Conservation (phyloP, 2,113 vertebrate genomes). For the Trachemys scripta region DNA sequence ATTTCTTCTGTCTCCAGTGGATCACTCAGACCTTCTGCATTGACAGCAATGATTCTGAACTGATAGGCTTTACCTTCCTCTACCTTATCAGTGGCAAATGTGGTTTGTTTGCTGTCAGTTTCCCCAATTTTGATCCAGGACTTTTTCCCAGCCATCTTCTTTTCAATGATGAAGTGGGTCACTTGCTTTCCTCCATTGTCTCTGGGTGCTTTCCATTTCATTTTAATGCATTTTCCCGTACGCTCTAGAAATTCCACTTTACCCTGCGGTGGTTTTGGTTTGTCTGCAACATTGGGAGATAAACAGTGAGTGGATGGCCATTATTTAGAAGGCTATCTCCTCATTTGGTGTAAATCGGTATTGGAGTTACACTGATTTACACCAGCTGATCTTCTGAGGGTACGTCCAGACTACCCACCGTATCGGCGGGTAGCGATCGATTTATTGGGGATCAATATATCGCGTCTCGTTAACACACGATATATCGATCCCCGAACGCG, state of each 20-base stretch:
- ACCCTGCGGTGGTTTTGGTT: constrained; percentile 78
- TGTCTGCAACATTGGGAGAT: constrained; percentile 59
- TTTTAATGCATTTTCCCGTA: constrained; percentile 66
- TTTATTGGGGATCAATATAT: too few species aligned
- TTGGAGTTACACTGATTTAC: background rate
- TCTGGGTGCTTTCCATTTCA: constrained; percentile 80
- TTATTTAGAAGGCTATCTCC: background rate
- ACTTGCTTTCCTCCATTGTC: constrained; percentile 74
- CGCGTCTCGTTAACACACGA: too few species aligned
- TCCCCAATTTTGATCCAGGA: constrained; percentile 72
- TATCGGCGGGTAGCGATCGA: too few species aligned
- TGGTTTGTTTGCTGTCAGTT: constrained; percentile 66
- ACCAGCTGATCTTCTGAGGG: background rate
- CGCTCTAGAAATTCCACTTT: constrained; percentile 77
- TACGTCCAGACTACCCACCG: too few species aligned
- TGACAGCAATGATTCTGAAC: constrained; percentile 75
- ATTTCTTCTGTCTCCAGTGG: constrained; percentile 76
- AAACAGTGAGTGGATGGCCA: background rate
- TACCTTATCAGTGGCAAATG: constrained; percentile 72
- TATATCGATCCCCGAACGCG: too few species aligned
- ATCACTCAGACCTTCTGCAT: constrained; percentile 71
- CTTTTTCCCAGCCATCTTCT: constrained; percentile 67
- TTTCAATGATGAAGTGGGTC: constrained; percentile 75
- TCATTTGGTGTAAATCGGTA: background rate
- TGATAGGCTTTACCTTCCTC: constrained; percentile 76